phyloP scores from a whole-genome alignment of 2,113 vertebrate genomes.

The Scomber colias region DNA sequence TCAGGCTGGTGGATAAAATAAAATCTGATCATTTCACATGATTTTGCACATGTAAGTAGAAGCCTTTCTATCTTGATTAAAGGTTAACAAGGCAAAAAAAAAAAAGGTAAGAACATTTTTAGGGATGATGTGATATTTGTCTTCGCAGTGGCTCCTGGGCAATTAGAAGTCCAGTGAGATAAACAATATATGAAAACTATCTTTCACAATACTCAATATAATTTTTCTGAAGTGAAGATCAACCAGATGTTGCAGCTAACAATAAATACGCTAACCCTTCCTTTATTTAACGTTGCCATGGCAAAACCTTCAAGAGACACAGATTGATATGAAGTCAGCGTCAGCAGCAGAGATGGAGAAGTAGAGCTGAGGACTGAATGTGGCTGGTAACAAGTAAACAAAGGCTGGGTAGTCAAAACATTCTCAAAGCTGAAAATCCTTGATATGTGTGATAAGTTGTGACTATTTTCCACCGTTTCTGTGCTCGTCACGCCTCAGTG shows the following conservation, averaged over 20 bases:
- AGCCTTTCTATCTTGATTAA: too few relatives aligned
- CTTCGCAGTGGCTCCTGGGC: too few relatives aligned
- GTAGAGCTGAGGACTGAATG: neutral
- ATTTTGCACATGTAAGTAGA: neutral
- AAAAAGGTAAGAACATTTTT: too few relatives aligned
- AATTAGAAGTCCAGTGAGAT: neutral
- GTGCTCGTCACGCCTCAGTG: neutral
- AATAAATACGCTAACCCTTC: neutral
- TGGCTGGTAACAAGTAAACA: neutral
- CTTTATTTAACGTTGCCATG: neutral
- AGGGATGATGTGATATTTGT: too few relatives aligned
- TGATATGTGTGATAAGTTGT: neutral
- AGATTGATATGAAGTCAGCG: neutral
- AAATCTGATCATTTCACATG: neutral
- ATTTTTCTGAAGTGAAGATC: neutral
- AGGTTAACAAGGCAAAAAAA: too few relatives aligned
- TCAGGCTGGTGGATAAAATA: neutral
- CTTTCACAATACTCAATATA: neutral
- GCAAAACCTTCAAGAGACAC: neutral
- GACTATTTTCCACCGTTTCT: neutral
- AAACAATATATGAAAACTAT: too few relatives aligned
- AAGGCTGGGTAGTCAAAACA: neutral
- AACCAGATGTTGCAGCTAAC: neutral
- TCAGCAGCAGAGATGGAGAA: neutral
- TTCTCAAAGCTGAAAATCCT: conserved; percentile 4